phyloP scores from a whole-genome alignment of 2,888 invertebrate genomes.

The Rhyacophila evoluta region DNA sequence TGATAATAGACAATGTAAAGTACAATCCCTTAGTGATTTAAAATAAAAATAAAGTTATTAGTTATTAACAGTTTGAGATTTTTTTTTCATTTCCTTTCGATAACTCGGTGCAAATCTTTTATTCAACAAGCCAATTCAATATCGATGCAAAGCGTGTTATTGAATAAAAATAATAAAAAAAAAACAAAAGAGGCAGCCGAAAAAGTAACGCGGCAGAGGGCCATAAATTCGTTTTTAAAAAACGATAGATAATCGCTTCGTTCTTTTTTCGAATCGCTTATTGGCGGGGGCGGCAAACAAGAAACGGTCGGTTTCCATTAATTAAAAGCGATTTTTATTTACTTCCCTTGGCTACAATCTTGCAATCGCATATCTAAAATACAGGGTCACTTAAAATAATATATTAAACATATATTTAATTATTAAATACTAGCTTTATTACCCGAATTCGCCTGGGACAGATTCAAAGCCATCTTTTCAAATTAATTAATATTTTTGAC shows the following conservation, averaged over 20 bases:
- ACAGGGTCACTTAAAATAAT: neutral
- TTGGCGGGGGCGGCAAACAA: conserved; percentile 20
- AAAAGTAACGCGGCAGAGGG: conserved; percentile 11
- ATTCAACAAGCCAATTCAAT: neutral
- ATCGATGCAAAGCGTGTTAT: neutral
- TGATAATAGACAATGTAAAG: too few relatives aligned
- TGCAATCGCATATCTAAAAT: neutral
- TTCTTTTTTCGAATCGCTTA: conserved; percentile 6
- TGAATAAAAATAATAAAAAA: too few relatives aligned
- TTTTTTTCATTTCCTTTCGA: too few relatives aligned
- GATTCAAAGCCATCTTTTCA: too few relatives aligned
- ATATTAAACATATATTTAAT: neutral
- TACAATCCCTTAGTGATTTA: too few relatives aligned
- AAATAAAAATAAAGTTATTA: too few relatives aligned
- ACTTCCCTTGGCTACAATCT: neutral
- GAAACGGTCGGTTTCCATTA: conserved; percentile 2
- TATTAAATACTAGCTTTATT: too few relatives aligned
- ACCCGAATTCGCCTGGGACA: too few relatives aligned
- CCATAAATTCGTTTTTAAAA: conserved; percentile 14
- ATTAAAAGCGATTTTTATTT: neutral
- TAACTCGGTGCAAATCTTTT: neutral
- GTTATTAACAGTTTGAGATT: too few relatives aligned
- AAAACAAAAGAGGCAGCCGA: conserved; percentile 11
- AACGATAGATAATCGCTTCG: conserved; percentile 16
- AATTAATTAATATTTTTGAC: too few relatives aligned